Evolutionary conservation across 1,140 invertebrate species (phyloP), one percentile per base, ranked within the genome.

Genomic region (Eupeodes corollae): DNA sequence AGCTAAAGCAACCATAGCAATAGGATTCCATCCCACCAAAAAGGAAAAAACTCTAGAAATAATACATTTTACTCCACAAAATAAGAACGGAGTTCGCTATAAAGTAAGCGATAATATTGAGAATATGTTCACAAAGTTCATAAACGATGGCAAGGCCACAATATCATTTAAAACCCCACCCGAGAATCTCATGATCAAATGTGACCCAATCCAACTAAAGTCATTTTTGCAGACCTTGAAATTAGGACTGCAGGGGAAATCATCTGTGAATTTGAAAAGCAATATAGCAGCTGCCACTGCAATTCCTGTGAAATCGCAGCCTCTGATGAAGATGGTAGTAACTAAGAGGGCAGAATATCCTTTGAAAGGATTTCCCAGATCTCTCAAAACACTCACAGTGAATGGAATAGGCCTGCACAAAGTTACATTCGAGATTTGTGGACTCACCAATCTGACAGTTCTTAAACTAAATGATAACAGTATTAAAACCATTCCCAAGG

Each of bases 401-500:
- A 70, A 63, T 54, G 76, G 75, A 38, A 69, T 85, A 5, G 67
- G 75, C 19, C 58, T 80, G 47, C 76, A 71, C 52, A 78, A 76
- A 44, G 77, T 87, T 47, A 78, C 83, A 56, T 69, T 75, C 55
- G 79, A 82, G 53, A 81, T 87, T 55, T 68, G 84, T 35, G 65
- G 70, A 9, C 58, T 88, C 3, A 73, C 73, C 26, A 75, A 75
- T 58, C 70, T 94, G 16, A 73, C 70, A 51, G 54, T 79, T 34
- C 70, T 93, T 46, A 81, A 93, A 74, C 69, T 90, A 40, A 84
- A 79, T 32, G 73, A 83, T 49, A 94, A 93, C 73, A 71, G 79
- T 47, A 73, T 93, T 33, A 75, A 74, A 43, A 76, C 70, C 54
- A 63, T 93, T 21, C 89, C 89, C 14, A 67, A 75, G 19, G 83